Evolutionary conservation across 2,797 vertebrate species (phyloP).

Genomic region (Chaunax sp.): DNA sequence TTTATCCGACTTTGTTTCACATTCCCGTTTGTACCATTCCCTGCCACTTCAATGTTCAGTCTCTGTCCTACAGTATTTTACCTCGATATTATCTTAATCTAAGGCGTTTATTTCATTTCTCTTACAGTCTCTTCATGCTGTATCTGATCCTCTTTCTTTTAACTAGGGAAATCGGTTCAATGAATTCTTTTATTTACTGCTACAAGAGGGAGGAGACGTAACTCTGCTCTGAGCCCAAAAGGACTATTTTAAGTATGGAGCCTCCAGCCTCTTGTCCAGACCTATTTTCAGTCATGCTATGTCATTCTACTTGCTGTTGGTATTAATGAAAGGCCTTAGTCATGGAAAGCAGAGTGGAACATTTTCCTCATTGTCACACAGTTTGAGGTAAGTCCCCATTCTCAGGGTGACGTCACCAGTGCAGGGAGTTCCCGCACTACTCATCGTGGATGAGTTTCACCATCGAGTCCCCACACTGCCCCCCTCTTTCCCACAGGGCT

Average conservation of each 20-base stretch:
- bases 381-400: conserved; percentile 43
- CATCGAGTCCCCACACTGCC: conserved; percentile 44
- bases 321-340: conserved; percentile 63
- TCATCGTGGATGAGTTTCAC: conserved; percentile 24
- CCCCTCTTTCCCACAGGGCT: conserved; percentile 71
- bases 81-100: conserved; percentile 5
- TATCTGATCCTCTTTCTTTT: background rate
- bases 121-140: background rate
- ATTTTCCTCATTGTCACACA: conserved; percentile 55
- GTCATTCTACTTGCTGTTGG: conserved; percentile 55
- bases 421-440: conserved; percentile 62
- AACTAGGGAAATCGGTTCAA: conserved; percentile 34
- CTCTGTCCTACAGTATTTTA: conserved; percentile 8
- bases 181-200: conserved; percentile 45
- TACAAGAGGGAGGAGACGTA: conserved; percentile 43
- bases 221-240: conserved; percentile 27
- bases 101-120: background rate
- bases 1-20: conserved; percentile 33
- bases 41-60: background rate
- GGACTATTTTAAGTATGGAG: conserved; percentile 61
- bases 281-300: conserved; percentile 56
- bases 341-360: conserved; percentile 65
- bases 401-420: conserved; percentile 48
- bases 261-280: conserved; percentile 42
- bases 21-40: conserved; percentile 9